Conservation (phyloP, 2,797 vertebrate species). For the Mycteria americana region DNA sequence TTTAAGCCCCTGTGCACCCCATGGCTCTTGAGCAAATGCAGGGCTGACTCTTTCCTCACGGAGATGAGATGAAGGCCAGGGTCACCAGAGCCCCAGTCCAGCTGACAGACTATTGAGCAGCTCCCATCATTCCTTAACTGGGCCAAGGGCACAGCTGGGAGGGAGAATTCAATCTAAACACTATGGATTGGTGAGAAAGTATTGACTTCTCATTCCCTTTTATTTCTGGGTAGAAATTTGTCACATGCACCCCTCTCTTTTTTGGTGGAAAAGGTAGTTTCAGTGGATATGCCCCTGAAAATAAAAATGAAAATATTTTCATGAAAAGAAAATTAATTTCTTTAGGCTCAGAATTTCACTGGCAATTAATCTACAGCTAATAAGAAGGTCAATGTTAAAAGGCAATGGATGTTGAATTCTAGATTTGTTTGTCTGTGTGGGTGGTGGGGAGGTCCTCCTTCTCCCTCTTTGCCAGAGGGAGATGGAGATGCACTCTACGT, state of each 20-base stretch:
- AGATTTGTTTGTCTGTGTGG: background rate
- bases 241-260: background rate
- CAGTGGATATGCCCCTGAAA: background rate
- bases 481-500: background rate
- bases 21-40: fast-evolving
- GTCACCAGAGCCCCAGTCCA: background rate
- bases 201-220: background rate
- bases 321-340: background rate
- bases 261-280: background rate
- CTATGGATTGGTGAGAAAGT: background rate
- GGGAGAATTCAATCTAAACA: background rate
- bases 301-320: background rate
- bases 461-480: background rate
- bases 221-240: background rate
- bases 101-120: background rate
- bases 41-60: background rate
- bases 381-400: background rate
- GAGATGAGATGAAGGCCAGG: background rate
- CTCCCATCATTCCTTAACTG: background rate
- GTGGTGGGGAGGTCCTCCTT: background rate
- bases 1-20: background rate
- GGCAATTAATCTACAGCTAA: background rate
- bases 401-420: background rate
- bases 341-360: background rate
- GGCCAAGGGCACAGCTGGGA: background rate